These are phyloP conservation scores for Lasioglossum lativentre DNA, from an alignment of 2,888 invertebrate species.

Conservation along the genomic window DNA sequence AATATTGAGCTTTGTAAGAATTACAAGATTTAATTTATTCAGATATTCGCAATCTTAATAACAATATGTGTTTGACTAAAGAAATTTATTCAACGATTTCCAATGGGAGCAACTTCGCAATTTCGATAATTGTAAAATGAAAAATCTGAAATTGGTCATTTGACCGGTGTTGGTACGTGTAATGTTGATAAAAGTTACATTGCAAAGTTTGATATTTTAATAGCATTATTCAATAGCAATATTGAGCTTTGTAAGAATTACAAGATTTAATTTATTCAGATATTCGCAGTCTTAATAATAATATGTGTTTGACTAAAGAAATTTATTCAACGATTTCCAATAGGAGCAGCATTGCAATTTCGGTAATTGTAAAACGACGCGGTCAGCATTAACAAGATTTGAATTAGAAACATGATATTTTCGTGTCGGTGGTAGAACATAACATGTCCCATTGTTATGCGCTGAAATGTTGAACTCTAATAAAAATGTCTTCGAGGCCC, in stretches of 20 bases:
- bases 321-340: neutral
- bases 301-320: neutral
- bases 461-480: slow-evolving; percentile 36
- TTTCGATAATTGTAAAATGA: no score
- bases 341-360: no score
- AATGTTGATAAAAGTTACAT: no score
- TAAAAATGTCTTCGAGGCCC: slow-evolving; percentile 57
- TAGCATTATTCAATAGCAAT: neutral
- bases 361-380: neutral
- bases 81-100: no score
- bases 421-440: neutral
- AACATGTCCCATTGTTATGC: slow-evolving; percentile 23
- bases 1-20: neutral
- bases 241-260: neutral
- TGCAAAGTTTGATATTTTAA: neutral
- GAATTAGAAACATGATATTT: neutral
- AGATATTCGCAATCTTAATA: neutral
- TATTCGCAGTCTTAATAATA: neutral
- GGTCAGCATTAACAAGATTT: neutral
- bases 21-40: no score
- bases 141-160: no score
- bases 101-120: no score
- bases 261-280: no score
- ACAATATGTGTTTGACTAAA: neutral
- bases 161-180: no score